Base-by-base conservation (phyloP, 1,140 invertebrate genomes). In the Delia radicum region DNA sequence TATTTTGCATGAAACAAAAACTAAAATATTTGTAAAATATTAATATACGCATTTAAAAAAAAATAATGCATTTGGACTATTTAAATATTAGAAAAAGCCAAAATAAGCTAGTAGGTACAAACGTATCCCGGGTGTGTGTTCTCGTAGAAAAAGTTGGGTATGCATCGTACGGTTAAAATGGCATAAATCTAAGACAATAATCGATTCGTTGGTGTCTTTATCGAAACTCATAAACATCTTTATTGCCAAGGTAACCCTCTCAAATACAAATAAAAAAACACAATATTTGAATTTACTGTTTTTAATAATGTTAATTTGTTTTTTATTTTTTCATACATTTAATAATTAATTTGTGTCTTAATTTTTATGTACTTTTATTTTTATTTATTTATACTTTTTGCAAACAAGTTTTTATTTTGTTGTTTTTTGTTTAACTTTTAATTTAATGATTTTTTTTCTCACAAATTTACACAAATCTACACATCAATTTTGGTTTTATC, bases 311-410 rank as follows among this genome's bases (percentile, higher is more conserved):
- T 69, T 69, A 69, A 69, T 69, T 12, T 69, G 29, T 69, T 69
- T 69, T 69, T 69, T 33, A 7, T 37, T 69, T 69, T 21, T 29
- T 69, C 65, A 33, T 69, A 69, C 65, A 69, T 69, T 69, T 69
- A 69, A 69, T 69, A 69, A 69, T 69, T 69, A 69, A 69, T 69
- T 69, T 33, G 65, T 69, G 65, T 69, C 31, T 69, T 69, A 67
- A 18, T n/a, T 67, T 67, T 67, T 31, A 67, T 31, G 61, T 63
- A n/a, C n/a, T n/a, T 63, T 63, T 63, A 42, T 3, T 63, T 63
- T 67, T 13, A 33, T 24, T 69, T 69, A 6, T 69, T 69, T 31
- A 67, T 67, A 8, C 13, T 31, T 67, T 69, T 69, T 37, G 65
- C 24, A 69, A 33, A 33, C 65, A 33, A 37, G n/a, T 69, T 67